Base-by-base conservation (phyloP, 2,888 invertebrate genomes). In the Eutolmus rufibarbis region DNA sequence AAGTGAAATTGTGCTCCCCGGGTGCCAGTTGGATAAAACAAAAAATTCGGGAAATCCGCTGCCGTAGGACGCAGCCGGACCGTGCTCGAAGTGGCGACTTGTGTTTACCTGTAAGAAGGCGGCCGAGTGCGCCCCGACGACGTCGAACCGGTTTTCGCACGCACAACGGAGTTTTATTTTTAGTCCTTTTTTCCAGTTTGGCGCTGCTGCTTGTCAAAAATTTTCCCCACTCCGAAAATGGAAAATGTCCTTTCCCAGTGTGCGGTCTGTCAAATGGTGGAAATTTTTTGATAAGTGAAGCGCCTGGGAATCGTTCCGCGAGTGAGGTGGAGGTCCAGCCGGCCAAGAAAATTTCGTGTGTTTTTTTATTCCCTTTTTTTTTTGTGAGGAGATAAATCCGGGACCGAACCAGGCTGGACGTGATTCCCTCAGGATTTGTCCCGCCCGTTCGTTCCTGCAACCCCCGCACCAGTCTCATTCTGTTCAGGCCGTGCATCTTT, bases 171-270 rank as follows among this genome's bases (percentile, higher is more conserved):
- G 37, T 74, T 82, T 66, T 84, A 66, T 40, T 84, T 57, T 84
- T 40, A 66, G 81, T 84, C 84, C 84, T 84, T 84, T 28, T 46
- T 66, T 84, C 84, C 81, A 66, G 84, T 66, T 84, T 82, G 82
- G 57, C 40, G 84, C 19, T 28, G 84, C 19, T 28, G 66, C 74
- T 74, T 84, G 84, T 74, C 84, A 84, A 84, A 84, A 57, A 37
- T 84, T 66, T 23, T 74, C 74, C 31, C 34, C 56, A 5, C 34
- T 9, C 9, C 76, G 8, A 19, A 23, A 37, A n/a, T 5, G 40
- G 76, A 76, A 76, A 37, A 76, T 74, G 76, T 76, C 76, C 76
- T 76, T 76, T 34, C 76, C n/a, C 34, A 76, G 40, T 40, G 40
- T 40, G 76, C 40, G 76, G 19, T 8, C 28, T 37, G 78, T n/a